Evolutionary conservation across 2,797 vertebrate genomes (phyloP).

Genomic region (Leuciscus waleckii): DNA sequence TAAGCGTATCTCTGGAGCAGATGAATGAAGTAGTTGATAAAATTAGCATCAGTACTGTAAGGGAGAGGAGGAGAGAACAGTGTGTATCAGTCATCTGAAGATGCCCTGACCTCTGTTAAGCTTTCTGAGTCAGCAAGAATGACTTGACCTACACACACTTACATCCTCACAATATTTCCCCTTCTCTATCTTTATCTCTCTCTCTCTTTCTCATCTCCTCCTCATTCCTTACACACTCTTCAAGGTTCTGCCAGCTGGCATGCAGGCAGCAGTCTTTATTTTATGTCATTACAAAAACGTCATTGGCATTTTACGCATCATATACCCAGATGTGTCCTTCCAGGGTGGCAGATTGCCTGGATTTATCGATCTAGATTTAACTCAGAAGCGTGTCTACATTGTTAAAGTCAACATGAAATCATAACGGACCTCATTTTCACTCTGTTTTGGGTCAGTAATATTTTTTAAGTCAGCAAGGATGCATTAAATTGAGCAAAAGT

Average conservation of each 20-base stretch:
- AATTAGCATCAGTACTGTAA: slow-evolving; percentile 49
- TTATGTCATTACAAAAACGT: slow-evolving; percentile 42
- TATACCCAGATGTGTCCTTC: slow-evolving; percentile 26
- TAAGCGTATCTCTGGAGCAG: slow-evolving; percentile 36
- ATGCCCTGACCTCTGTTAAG: slow-evolving; percentile 56
- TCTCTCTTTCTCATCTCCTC: slow-evolving; percentile 7
- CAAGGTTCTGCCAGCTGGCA: slow-evolving; percentile 42
- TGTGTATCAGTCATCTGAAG: slow-evolving; percentile 60
- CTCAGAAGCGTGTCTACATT: neutral
- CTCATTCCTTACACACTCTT: slow-evolving; percentile 6
- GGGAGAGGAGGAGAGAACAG: slow-evolving; percentile 47
- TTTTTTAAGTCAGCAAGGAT: neutral
- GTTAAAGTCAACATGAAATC: neutral
- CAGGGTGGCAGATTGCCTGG: slow-evolving; percentile 9
- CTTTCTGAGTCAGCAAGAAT: slow-evolving; percentile 61
- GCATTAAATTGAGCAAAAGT: no score
- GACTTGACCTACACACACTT: slow-evolving; percentile 54
- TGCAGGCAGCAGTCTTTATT: slow-evolving; percentile 40
- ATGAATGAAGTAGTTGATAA: slow-evolving; percentile 44
- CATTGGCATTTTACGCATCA: slow-evolving; percentile 43
- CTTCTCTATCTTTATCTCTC: neutral
- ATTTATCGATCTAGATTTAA: neutral
- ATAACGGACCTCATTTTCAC: neutral
- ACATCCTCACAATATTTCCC: slow-evolving; percentile 27
- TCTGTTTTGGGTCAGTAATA: neutral